Evolutionary conservation across 2,113 vertebrate genomes (phyloP).

Genomic region (Athene cunicularia): DNA sequence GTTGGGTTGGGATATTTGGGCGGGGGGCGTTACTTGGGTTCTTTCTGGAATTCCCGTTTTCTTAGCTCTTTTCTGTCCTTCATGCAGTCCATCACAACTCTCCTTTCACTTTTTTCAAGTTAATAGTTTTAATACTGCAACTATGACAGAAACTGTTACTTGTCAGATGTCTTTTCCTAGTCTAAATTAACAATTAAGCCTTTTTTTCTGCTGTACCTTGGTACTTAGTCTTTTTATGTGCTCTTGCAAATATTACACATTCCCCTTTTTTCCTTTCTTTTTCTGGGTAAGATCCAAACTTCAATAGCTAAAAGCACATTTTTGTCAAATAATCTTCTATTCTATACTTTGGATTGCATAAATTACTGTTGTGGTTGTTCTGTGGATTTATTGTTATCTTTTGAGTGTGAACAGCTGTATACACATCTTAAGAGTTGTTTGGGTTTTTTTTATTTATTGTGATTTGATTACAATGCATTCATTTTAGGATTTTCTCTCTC

Average conservation of each 20-base stretch:
- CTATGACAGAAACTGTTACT: not conserved
- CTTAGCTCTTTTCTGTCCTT: not conserved
- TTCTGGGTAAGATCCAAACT: not conserved
- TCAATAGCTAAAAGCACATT: not conserved
- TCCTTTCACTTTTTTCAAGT: not conserved
- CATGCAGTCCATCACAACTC: not conserved
- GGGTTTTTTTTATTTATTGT: not conserved
- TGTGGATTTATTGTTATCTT: not conserved
- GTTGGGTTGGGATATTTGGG: not conserved
- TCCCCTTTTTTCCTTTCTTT: not conserved
- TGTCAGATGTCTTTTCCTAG: not conserved
- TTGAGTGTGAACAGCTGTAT: not conserved
- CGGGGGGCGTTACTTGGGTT: not conserved
- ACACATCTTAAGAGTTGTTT: not conserved
- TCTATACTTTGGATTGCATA: not conserved
- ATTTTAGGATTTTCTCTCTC: not conserved
- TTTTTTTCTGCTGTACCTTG: not conserved
- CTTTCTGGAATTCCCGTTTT: not conserved
- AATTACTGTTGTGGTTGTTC: not conserved
- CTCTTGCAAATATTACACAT: not conserved
- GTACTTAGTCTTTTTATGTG: not conserved
- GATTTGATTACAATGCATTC: not conserved
- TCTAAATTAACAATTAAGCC: not conserved
- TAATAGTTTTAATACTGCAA: not conserved
- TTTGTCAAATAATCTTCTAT: not conserved